Percentiles rank a stretch among this genome's conserved stretches.
These are phyloP conservation scores for Melanophora roralis DNA, from an alignment of 2,888 invertebrate species.

Conservation along the genomic window DNA sequence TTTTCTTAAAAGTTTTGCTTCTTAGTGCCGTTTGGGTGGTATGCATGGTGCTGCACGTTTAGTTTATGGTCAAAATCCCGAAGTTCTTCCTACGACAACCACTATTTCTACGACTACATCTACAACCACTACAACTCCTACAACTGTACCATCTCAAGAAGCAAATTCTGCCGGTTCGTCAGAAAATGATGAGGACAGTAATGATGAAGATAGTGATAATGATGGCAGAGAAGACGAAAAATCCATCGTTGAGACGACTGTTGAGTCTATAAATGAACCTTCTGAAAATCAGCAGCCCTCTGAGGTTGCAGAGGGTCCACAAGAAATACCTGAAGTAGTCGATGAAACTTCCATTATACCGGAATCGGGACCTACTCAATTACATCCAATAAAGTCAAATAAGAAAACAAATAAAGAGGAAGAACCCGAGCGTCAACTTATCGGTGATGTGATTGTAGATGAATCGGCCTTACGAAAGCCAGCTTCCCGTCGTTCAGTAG, in stretches of 20 bases:
- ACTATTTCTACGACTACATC: constrained; percentile 68
- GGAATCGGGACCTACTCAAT: constrained; percentile 55
- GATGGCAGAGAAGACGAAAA: constrained; percentile 25
- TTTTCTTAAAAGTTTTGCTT: constrained; percentile 20
- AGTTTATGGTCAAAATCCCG: constrained; percentile 78
- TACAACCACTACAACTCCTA: constrained; percentile 64
- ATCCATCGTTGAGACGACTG: constrained; percentile 32
- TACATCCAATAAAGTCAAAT: constrained; percentile 36
- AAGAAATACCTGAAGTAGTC: constrained; percentile 13
- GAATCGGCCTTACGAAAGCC: constrained; percentile 71
- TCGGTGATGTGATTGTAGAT: constrained; percentile 70
- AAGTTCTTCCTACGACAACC: constrained; percentile 74
- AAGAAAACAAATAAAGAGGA: constrained; percentile 57
- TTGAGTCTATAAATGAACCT: constrained; percentile 18
- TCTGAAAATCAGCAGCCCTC: constrained; percentile 10
- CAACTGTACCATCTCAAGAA: constrained; percentile 49
- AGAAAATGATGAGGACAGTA: constrained; percentile 10
- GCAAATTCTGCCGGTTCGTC: constrained; percentile 71
- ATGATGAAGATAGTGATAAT: neutral
- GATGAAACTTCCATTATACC: constrained; percentile 12
- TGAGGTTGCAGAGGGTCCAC: constrained; percentile 18
- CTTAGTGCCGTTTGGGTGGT: constrained; percentile 59
- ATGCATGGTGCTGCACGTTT: constrained; percentile 80
- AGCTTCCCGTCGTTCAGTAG: constrained; percentile 63
- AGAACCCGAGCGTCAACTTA: constrained; percentile 59